Evolutionary conservation across 1,140 invertebrate genomes (phyloP), one percentile per base, ranked within the genome.

Genomic region (Pararge aegeria): DNA sequence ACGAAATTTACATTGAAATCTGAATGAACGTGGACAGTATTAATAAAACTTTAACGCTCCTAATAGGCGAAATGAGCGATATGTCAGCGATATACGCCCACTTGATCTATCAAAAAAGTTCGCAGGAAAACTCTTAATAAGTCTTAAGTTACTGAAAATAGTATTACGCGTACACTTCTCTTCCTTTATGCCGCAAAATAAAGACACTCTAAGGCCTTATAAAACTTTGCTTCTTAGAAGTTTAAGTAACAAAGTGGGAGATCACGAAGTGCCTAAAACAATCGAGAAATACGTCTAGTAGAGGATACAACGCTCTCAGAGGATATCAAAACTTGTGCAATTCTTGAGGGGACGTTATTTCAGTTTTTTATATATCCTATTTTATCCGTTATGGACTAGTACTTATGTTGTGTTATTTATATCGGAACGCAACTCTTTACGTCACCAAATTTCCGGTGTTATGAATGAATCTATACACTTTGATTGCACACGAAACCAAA

Each of bases 161-260:
- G 42, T 20, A 46, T 46, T 20, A 1, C 42, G 5, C 13, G 13
- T 1, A 18, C 16, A 46, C 16, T 20, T 46, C 5, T 7, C 0
- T 20, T 46, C 0, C 18, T 46, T 42, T 20, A 20, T n/a, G 20
- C 42, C 16, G 24, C 49, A 52, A 21, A 52, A 52, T n/a, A 52
- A 55, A 52, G 27, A 20, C 42, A 20, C 42, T 46, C 48, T 52
- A 50, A 56, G 51, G 42, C 29, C 42, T 37, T 49, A 46, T 51
- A 63, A 63, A 63, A 53, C 40, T 57, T 56, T 37, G 49, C 52
- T 61, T 60, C 38, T 56, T 52, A 60, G 27, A 61, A 65, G 56
- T 65, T 65, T 59, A 24, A 60, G 37, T 57, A 61, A 51, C 48
- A 59, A 60, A 48, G 37, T 48, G 38, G 24, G 21, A 54, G 50